These are phyloP conservation scores for Plagiodera versicolora DNA, from an alignment of 2,888 invertebrate genomes.

Conservation along the genomic window DNA sequence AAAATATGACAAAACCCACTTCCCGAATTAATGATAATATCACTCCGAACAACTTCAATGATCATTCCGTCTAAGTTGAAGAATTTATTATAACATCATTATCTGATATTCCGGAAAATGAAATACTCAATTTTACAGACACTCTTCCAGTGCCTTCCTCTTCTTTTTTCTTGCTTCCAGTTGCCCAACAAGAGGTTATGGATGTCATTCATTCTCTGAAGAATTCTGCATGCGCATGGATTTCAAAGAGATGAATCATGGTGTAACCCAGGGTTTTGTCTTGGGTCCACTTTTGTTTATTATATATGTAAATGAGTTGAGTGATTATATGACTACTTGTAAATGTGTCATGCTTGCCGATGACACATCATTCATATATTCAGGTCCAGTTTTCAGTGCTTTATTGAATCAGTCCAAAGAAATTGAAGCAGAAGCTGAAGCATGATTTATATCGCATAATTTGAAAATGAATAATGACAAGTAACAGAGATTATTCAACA, in stretches of 20 bases:
- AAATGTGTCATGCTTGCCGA: constrained; percentile 2
- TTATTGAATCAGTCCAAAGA: background rate
- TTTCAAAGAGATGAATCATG: background rate
- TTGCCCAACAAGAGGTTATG: background rate
- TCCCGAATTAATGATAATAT: background rate
- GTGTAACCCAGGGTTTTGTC: background rate
- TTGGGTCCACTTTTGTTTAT: no score
- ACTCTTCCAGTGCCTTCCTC: background rate
- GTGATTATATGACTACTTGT: background rate
- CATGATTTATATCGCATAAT: background rate
- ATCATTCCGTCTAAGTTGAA: background rate
- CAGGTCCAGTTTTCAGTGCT: background rate
- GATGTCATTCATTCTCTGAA: background rate
- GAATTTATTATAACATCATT: background rate
- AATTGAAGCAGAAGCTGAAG: background rate
- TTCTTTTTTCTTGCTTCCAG: constrained; percentile 3
- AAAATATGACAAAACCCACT: background rate
- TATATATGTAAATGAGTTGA: no score
- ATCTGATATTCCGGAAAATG: background rate
- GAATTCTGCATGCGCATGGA: background rate
- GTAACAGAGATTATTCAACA: background rate
- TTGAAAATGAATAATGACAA: background rate
- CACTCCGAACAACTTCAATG: background rate
- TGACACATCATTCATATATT: constrained; percentile 2
- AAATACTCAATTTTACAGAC: background rate